Evolutionary conservation across 2,113 vertebrate species (phyloP).

Genomic region (Gymnobelideus leadbeateri): DNA sequence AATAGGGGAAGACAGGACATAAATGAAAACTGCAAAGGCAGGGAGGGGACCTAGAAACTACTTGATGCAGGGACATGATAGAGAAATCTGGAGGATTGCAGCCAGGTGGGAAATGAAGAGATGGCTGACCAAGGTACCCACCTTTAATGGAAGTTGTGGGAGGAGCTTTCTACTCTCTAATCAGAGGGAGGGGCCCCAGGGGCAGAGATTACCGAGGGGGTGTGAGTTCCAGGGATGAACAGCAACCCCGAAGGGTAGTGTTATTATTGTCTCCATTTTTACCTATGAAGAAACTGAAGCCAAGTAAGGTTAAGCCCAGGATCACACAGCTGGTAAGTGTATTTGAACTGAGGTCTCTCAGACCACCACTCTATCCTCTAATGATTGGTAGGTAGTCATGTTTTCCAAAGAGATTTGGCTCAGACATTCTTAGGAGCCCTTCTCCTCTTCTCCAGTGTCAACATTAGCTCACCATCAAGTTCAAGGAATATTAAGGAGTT

Average conservation of each 20-base stretch:
- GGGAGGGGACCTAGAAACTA: background rate
- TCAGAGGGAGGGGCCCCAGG: too few relatives aligned
- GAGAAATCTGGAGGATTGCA: background rate
- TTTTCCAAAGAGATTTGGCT: conserved; percentile 91
- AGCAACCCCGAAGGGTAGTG: background rate
- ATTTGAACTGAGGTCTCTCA: background rate
- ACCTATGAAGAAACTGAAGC: background rate
- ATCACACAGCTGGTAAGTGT: background rate
- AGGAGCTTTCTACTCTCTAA: background rate
- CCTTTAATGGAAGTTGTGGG: background rate
- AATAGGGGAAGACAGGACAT: background rate
- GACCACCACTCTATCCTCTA: background rate
- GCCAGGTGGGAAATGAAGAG: background rate
- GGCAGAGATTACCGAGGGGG: background rate
- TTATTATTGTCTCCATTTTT: background rate
- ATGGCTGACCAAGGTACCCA: background rate
- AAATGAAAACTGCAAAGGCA: background rate
- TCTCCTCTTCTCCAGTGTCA: conserved; percentile 88
- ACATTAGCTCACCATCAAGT: conserved; percentile 91
- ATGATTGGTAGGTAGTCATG: conserved; percentile 80
- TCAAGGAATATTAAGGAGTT: conserved; percentile 93
- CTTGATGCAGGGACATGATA: background rate
- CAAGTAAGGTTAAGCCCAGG: background rate
- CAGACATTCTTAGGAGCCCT: conserved; percentile 90
- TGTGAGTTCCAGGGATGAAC: background rate